Base-by-base conservation (phyloP, 2,113 vertebrate species). In the Empidonax alnorum region DNA sequence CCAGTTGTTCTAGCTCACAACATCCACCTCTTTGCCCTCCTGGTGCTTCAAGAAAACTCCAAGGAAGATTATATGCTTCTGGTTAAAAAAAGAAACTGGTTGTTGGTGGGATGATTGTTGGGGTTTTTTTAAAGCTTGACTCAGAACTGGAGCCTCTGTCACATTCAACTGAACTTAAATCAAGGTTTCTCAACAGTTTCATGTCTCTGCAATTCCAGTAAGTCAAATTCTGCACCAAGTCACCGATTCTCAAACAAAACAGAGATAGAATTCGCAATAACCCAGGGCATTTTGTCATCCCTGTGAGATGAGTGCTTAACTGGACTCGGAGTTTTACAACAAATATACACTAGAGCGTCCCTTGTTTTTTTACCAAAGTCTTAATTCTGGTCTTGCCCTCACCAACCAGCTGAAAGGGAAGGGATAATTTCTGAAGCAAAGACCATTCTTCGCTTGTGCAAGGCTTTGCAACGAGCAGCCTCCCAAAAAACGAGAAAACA, bases 71-170 rank as follows among this genome's bases (percentile, higher is more conserved):
- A 96, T 77, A 94, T 66, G 65, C 44, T 95, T 90, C 83, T 81
- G 85, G 87, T 74, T 94, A 96, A 93, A 96, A 96, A 93, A 91
- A 84, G 92, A 92, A 97, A 92, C 90, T 86, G 66, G 88, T 67
- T 72, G 61, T 86, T 96, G 94, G 47, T 93, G 85, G 95, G 79
- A 80, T 71, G 77, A 84, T 76, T 78, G 73, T 39, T 91, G 87
- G 87, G 86, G n/a, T 50, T 65, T 90, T 71, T 84, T 72, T 15
- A 92, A 81, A 94, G 80, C 76, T 93, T 61, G 4, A 78, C 69
- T 97, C 91, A 75, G 63, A 93, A 89, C 1, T 93, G 80, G 68
- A 87, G 78, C 55, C 83, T 78, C 44, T 6, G 7, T 71, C 3
- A 0, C 86, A 93, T 74, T 79, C 89, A 86, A 88, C 27, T 66